Percentiles rank a stretch among this genome's conserved stretches.
phyloP scores from a whole-genome alignment of 2,888 invertebrate species.

The Brachyptera putata region DNA sequence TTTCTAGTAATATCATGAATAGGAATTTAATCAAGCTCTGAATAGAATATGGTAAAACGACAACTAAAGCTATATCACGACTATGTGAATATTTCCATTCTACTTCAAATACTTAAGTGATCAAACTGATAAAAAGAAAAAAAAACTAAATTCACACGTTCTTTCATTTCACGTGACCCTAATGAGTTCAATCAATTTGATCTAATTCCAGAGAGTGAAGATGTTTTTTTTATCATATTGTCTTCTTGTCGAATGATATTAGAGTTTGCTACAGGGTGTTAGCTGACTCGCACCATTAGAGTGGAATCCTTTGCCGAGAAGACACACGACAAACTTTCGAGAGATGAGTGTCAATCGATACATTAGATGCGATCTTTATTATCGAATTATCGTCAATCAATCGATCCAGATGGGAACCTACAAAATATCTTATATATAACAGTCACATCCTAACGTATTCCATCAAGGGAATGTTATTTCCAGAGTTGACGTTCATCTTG shows the following conservation, averaged over 20 bases:
- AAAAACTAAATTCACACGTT: neutral
- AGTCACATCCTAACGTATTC: conserved; percentile 13
- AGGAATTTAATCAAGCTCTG: no score
- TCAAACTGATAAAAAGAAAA: neutral
- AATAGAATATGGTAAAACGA: no score
- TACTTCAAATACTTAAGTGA: neutral
- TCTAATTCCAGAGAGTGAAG: neutral
- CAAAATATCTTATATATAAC: neutral
- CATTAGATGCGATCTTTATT: neutral
- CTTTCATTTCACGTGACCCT: neutral
- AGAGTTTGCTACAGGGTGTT: neutral
- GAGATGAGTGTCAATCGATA: no score
- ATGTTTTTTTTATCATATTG: neutral
- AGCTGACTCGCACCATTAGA: neutral
- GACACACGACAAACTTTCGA: no score
- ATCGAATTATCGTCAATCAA: neutral
- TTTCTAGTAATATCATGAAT: no score
- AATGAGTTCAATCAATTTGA: conserved; percentile 5
- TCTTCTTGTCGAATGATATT: neutral
- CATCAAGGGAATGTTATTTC: conserved; percentile 13
- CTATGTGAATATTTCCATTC: neutral
- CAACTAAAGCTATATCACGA: no score
- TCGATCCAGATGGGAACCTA: neutral
- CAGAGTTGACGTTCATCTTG: conserved; percentile 7
- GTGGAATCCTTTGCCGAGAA: neutral